Evolutionary conservation across 37 sponge, comb jelly and placozoan species (phyloP).

Genomic region (Chondrosia reniformis): DNA sequence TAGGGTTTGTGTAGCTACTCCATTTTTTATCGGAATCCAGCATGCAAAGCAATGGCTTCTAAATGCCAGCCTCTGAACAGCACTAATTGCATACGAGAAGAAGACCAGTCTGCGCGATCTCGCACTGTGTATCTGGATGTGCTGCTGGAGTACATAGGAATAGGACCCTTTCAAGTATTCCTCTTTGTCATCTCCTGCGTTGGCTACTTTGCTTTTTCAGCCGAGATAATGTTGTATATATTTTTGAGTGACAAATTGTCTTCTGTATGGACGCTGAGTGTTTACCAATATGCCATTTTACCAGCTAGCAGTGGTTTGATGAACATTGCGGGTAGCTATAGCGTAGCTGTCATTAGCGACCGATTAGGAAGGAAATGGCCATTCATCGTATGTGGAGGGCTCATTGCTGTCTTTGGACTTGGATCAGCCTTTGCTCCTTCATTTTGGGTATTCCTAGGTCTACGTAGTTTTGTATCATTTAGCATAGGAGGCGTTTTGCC

Average conservation of each 20-base stretch:
- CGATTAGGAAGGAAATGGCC: slow-evolving; percentile 51
- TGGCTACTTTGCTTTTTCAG: slow-evolving; percentile 25
- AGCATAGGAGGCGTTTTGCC: slow-evolving; percentile 19
- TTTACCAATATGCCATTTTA: slow-evolving; percentile 21
- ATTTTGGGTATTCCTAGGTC: slow-evolving; percentile 11
- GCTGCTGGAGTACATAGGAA: slow-evolving; percentile 24
- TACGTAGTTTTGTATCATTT: slow-evolving; percentile 27
- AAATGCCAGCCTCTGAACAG: too few species aligned
- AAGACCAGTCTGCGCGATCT: too few species aligned
- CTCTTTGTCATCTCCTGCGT: slow-evolving; percentile 20
- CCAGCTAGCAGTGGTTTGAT: slow-evolving; percentile 32
- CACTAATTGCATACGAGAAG: too few species aligned
- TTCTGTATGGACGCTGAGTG: slow-evolving; percentile 1
- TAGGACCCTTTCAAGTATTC: slow-evolving; percentile 36
- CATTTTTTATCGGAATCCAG: too few species aligned
- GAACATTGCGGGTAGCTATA: slow-evolving; percentile 30
- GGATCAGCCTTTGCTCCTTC: slow-evolving; percentile 36
- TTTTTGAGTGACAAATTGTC: slow-evolving; percentile 19
- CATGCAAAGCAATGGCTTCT: too few species aligned
- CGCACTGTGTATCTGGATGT: slow-evolving; percentile 18
- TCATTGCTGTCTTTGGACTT: slow-evolving; percentile 29
- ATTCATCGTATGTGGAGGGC: neutral
- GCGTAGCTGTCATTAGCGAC: slow-evolving; percentile 33
- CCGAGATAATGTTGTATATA: slow-evolving; percentile 29
- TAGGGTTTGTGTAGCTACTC: too few species aligned